Evolutionary conservation across 1,140 invertebrate genomes (phyloP).

Genomic region (Temnothorax curvispinosus): DNA sequence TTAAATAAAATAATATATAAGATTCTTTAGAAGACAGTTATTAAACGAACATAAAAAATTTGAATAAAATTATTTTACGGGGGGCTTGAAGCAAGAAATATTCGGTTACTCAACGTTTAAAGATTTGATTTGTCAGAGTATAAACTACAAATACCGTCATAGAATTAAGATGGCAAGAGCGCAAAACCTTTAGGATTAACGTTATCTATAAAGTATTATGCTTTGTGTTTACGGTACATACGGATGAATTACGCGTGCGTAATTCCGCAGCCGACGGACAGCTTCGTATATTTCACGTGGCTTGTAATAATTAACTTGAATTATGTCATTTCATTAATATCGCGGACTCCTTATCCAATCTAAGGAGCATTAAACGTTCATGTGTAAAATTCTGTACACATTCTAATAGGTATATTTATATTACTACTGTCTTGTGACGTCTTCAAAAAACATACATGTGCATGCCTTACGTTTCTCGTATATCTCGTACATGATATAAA

Average conservation of each 20-base stretch:
- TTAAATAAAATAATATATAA: neutral
- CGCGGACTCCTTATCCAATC: neutral
- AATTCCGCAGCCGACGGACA: neutral
- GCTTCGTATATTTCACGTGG: neutral
- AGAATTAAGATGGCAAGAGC: neutral
- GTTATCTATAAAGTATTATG: neutral
- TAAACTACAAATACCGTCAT: neutral
- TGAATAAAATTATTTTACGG: neutral
- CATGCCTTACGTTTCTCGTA: slow-evolving; percentile 5
- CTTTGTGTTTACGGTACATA: neutral
- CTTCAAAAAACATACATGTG: neutral
- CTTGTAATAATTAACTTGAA: slow-evolving; percentile 16
- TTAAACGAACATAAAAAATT: neutral
- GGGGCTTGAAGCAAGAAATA: neutral
- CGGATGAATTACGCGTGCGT: neutral
- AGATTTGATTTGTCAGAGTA: neutral
- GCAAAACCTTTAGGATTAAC: neutral
- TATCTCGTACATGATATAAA: neutral
- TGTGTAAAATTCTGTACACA: neutral
- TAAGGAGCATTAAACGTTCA: neutral
- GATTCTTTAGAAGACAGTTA: neutral
- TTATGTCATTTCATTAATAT: slow-evolving; percentile 24
- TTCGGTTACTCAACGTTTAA: neutral
- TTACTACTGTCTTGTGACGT: neutral
- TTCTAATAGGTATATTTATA: slow-evolving; percentile 17